Evolutionary conservation across 2,888 invertebrate genomes (phyloP).

Genomic region (Ramazzottius varieornatus): DNA sequence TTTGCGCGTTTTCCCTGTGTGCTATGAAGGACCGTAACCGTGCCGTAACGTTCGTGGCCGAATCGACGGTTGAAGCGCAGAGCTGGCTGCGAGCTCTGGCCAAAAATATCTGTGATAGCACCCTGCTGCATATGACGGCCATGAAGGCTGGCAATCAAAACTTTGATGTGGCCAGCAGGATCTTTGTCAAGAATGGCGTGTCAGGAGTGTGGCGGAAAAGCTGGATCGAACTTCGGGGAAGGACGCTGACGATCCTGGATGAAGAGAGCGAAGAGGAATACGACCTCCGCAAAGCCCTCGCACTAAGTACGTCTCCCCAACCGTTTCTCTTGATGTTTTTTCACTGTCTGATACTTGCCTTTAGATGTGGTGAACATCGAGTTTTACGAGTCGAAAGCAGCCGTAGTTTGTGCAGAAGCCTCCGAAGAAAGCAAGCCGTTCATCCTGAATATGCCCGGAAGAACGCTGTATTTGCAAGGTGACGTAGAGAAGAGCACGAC

Average conservation of each 20-base stretch:
- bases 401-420: neutral
- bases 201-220: neutral
- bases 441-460: neutral
- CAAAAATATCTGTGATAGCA: neutral
- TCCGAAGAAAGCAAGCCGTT: neutral
- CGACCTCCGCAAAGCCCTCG: neutral
- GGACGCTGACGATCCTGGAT: neutral
- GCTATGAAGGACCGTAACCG: no score
- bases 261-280: neutral
- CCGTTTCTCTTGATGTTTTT: neutral
- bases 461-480: neutral
- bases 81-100: neutral
- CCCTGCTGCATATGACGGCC: neutral
- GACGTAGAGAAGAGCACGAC: neutral
- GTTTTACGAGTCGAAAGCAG: neutral
- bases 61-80: neutral
- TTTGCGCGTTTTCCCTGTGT: no score
- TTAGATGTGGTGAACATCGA: neutral
- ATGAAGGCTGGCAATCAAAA: neutral
- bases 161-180: neutral
- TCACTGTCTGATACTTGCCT: neutral
- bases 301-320: neutral
- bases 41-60: neutral
- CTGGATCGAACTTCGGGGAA: neutral
- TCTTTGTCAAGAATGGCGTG: neutral